These are phyloP conservation scores for Pelodiscus sinensis DNA, from an alignment of 2,113 vertebrate genomes.

Conservation along the genomic window DNA sequence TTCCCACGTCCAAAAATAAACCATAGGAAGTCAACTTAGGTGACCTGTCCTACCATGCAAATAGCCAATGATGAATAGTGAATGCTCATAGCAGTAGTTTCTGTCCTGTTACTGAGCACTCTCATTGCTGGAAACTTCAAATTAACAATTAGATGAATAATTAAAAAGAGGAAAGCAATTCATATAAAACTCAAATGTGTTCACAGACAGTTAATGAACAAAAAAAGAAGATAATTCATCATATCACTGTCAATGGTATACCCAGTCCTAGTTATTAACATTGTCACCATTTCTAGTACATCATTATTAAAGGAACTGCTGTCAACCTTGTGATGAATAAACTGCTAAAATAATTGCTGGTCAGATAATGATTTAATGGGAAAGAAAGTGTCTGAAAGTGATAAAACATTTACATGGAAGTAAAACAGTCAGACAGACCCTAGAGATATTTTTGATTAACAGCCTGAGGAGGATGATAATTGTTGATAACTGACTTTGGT, in stretches of 20 bases:
- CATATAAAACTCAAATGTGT: neutral
- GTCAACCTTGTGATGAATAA: neutral
- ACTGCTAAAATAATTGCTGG: conserved; percentile 17
- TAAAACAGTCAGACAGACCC: neutral
- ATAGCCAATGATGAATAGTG: neutral
- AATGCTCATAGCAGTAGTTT: neutral
- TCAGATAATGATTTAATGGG: neutral
- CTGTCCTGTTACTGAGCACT: neutral
- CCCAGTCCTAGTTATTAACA: neutral
- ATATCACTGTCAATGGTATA: neutral
- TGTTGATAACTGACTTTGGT: conserved; percentile 23
- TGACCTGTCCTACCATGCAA: neutral
- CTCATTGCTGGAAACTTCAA: neutral
- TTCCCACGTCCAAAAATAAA: neutral
- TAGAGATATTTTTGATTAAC: conserved; percentile 28
- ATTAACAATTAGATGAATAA: neutral
- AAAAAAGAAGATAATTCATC: neutral
- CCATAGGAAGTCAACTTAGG: neutral
- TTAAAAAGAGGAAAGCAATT: neutral
- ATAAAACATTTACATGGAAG: neutral
- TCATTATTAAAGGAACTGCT: conserved; percentile 9
- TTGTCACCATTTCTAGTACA: neutral
- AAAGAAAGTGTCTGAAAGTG: neutral
- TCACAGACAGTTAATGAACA: neutral
- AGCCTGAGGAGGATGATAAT: neutral